Evolutionary conservation across 2,888 invertebrate genomes (phyloP), one percentile per base, ranked within the genome.

Genomic region (Pandemis cinnamomeana): DNA sequence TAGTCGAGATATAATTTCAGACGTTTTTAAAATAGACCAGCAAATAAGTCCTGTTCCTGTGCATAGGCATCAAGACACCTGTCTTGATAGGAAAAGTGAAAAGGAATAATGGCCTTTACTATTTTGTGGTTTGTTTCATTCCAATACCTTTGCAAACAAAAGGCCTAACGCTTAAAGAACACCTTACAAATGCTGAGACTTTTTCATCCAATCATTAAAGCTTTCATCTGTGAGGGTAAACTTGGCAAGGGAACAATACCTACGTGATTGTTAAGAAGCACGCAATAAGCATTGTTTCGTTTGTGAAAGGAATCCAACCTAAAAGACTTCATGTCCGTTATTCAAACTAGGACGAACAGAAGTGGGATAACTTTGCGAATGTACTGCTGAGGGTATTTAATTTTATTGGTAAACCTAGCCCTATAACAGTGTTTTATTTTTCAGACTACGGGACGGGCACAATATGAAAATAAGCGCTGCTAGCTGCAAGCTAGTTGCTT

Each of bases 191-290:
- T 58, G 27, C 27, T 27, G 58, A 58, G 27, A 20, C 20, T 27
- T 27, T 58, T 58, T 58, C 11, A 58, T 27, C 27, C 58, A 58
- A 11, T 58, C 27, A 27, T 20, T 58, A 27, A 58, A 58, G 58
- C 58, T 58, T 58, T 58, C 58, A 58, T 27, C 58, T 58, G 27
- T 10, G 6, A 63, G 44, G 44, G 15, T 20, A 27, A 46, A 20
- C 20, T 20, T 13, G 44, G 63, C 46, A 27, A 63, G 7, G 46
- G 20, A 63, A 63, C 63, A 63, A 63, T 63, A 63, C 58, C 58
- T 5, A 27, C 27, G 15, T 63, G 44, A 63, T 63, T 46, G 63
- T 27, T 63, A 7, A 20, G 46, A 7, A 63, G 44, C 63, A 63
- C 63, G 63, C 63, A 63, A 63, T 61, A 41, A 42, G 20, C 46